These are phyloP conservation scores for Brenthis daphne DNA, from an alignment of 2,888 invertebrate species.

Conservation along the genomic window DNA sequence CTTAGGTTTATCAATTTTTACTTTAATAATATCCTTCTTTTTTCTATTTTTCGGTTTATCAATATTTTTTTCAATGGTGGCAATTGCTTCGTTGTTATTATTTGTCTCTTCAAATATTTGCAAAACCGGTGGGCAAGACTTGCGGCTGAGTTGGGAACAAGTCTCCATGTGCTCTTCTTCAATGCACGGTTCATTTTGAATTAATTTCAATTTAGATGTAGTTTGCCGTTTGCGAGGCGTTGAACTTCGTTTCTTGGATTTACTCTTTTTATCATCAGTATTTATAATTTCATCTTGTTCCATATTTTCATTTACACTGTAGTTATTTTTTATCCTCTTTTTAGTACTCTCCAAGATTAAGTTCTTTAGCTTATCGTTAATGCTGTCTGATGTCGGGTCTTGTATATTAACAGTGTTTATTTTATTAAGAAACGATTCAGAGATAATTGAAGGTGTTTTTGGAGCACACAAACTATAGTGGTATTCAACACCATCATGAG, in stretches of 20 bases:
- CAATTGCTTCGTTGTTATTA: conserved; percentile 39
- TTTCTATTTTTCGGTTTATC: conserved; percentile 47
- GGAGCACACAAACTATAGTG: conserved; percentile 36
- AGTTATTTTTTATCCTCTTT: conserved; percentile 47
- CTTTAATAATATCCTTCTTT: conserved; percentile 70
- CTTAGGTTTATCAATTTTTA: conserved; percentile 67
- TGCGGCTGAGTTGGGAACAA: conserved; percentile 53
- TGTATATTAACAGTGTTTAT: conserved; percentile 52
- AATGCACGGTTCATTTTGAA: conserved; percentile 48
- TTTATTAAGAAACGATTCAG: conserved; percentile 57
- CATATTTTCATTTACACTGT: conserved; percentile 44
- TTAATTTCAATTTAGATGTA: conserved; percentile 30
- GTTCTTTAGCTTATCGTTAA: conserved; percentile 59
- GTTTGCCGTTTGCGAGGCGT: conserved; percentile 44
- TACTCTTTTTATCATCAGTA: conserved; percentile 42
- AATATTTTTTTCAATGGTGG: conserved; percentile 22
- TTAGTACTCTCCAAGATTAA: conserved; percentile 68
- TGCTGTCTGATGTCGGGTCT: conserved; percentile 56
- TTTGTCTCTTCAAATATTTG: conserved; percentile 41
- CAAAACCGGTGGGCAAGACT: conserved; percentile 60
- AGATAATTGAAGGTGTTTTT: conserved; percentile 38
- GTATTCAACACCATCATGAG: conserved; percentile 36
- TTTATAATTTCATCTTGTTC: conserved; percentile 24
- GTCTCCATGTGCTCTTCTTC: conserved; percentile 62
- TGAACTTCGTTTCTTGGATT: conserved; percentile 44